Conservation (phyloP, 1,140 invertebrate species). For the Anthonomus grandis region DNA sequence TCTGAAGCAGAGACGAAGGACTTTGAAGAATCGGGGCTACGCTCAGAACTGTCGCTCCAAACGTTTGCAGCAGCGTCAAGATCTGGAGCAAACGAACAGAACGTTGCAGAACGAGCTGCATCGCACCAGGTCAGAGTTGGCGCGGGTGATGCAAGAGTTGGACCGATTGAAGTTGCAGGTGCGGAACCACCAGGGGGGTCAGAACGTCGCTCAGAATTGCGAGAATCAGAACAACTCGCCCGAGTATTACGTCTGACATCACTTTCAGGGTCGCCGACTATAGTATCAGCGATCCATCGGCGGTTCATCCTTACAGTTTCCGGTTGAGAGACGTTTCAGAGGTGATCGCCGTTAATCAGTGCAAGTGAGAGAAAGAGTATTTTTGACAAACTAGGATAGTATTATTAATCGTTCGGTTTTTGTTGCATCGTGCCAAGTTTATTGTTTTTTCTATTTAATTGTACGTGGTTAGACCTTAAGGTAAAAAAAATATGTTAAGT, state of each 20-base stretch:
- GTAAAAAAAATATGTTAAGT: too few species aligned
- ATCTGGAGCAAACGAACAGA: conserved; percentile 83
- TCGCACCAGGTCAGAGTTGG: conserved; percentile 66
- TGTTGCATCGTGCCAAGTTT: background rate
- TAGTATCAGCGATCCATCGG: conserved; percentile 38
- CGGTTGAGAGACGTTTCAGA: too few species aligned
- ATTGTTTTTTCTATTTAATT: too few species aligned
- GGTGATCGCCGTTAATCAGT: too few species aligned
- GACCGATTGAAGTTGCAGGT: conserved; percentile 67
- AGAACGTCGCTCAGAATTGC: conserved; percentile 38
- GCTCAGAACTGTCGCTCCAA: conserved; percentile 97
- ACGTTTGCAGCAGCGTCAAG: conserved; percentile 78
- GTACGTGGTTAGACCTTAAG: too few species aligned
- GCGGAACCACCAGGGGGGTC: conserved; percentile 24
- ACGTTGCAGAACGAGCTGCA: conserved; percentile 71
- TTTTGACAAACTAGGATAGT: background rate
- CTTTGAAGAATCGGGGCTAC: conserved; percentile 97
- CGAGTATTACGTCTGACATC: conserved; percentile 70
- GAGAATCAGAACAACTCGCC: conserved; percentile 56
- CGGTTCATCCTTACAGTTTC: background rate
- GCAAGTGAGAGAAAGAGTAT: background rate
- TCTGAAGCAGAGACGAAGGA: conserved; percentile 94
- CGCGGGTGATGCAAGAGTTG: conserved; percentile 67
- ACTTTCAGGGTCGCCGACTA: conserved; percentile 49
- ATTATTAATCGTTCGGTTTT: background rate